phyloP scores from a whole-genome alignment of 2,797 vertebrate genomes.

The Malurus leucopterus region DNA sequence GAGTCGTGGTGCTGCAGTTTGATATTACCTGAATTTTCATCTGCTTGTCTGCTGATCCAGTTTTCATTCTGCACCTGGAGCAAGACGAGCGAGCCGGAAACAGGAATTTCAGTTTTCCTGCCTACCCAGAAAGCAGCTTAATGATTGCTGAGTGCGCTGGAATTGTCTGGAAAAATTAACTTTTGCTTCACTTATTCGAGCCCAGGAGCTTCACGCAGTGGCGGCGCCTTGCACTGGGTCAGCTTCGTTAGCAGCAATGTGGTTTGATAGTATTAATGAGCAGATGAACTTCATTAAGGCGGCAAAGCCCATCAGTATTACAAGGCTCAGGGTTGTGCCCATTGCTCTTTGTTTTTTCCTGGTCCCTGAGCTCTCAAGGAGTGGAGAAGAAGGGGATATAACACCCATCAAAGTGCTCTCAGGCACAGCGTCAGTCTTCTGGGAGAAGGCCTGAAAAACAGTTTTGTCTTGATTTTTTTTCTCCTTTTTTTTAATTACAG shows the following conservation, averaged over 20 bases:
- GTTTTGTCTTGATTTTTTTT: neutral
- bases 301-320: conserved; percentile 27
- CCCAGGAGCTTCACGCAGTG: neutral
- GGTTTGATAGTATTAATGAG: neutral
- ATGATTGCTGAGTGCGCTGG: neutral
- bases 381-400: neutral
- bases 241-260: neutral
- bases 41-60: neutral
- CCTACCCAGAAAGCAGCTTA: neutral
- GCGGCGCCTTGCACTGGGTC: neutral
- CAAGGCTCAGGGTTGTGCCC: neutral
- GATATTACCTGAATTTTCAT: neutral
- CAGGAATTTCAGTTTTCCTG: neutral
- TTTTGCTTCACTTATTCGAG: neutral
- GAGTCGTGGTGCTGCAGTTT: neutral
- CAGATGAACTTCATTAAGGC: neutral
- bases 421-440: neutral
- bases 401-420: neutral
- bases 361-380: neutral
- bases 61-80: neutral
- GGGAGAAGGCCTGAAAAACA: conserved; percentile 25
- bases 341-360: neutral
- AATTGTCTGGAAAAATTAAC: neutral
- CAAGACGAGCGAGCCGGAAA: neutral
- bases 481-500: neutral